Conservation (phyloP, 2,888 invertebrate species). For the Cantharis rufa region DNA sequence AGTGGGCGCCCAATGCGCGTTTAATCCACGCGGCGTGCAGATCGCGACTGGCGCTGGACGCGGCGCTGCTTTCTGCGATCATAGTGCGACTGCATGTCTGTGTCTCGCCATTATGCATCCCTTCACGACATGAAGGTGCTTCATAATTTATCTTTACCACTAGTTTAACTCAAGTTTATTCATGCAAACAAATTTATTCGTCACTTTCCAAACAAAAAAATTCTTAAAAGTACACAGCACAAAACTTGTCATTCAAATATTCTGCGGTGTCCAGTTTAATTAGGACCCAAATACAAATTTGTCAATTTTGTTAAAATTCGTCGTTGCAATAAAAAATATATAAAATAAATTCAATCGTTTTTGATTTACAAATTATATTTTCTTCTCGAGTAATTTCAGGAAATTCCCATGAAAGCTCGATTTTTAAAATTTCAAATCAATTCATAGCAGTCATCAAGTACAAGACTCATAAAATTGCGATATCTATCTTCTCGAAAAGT, state of each 20-base stretch:
- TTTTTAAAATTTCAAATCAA: background rate
- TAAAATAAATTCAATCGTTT: no score
- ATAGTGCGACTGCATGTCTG: conserved; percentile 27
- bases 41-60: conserved; percentile 36
- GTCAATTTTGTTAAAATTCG: no score
- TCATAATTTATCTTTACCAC: conserved; percentile 18
- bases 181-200: background rate
- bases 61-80: conserved; percentile 22
- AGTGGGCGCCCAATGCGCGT: conserved; percentile 29
- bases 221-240: background rate
- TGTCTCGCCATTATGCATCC: conserved; percentile 27
- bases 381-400: background rate
- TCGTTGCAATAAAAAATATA: background rate
- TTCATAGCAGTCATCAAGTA: background rate
- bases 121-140: conserved; percentile 17
- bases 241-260: background rate
- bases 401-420: background rate
- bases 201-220: background rate
- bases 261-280: background rate
- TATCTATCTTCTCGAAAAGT: background rate
- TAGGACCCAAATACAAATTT: no score
- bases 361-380: background rate
- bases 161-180: background rate
- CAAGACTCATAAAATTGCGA: background rate
- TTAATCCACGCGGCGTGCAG: conserved; percentile 38